A percentile compares a stretch with the other conserved stretches of the same genome.
Conservation (phyloP, 1,140 invertebrate genomes). For the Drosophila ananassae region DNA sequence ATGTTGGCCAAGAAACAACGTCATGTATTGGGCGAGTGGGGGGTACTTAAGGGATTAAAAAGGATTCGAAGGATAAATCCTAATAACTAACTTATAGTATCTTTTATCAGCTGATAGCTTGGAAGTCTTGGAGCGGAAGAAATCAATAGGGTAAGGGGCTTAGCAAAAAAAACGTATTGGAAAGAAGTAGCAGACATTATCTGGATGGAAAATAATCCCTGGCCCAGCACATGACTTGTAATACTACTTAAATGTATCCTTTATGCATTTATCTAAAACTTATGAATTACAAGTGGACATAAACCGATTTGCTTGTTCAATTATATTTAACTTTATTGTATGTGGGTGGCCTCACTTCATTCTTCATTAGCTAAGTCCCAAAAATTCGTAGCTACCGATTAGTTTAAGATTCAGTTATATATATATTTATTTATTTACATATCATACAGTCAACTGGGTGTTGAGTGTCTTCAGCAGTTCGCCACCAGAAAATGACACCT, state of each 20-base stretch:
- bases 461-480: conserved; percentile 23
- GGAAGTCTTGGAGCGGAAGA: conserved; percentile 20
- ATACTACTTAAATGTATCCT: conserved; percentile 38
- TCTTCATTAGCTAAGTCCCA: conserved; percentile 60
- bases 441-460: conserved; percentile 51
- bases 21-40: conserved; percentile 35
- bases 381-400: conserved; percentile 58
- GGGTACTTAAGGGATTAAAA: not conserved
- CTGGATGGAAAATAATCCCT: not conserved
- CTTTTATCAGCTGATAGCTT: conserved; percentile 5
- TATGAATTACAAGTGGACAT: conserved; percentile 73
- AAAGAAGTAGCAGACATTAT: not conserved
- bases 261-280: conserved; percentile 61
- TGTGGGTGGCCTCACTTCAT: conserved; percentile 38
- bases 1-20: conserved; percentile 68
- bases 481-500: conserved; percentile 2
- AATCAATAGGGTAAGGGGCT: conserved; percentile 1
- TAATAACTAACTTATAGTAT: conserved; percentile 1
- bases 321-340: conserved; percentile 40
- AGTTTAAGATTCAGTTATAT: conserved; percentile 48
- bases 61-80: not conserved
- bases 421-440: conserved; percentile 70
- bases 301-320: conserved; percentile 74
- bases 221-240: conserved; percentile 32
- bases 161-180: not conserved